These are phyloP conservation scores for Etheostoma spectabile DNA, from an alignment of 2,113 vertebrate species.

Conservation along the genomic window DNA sequence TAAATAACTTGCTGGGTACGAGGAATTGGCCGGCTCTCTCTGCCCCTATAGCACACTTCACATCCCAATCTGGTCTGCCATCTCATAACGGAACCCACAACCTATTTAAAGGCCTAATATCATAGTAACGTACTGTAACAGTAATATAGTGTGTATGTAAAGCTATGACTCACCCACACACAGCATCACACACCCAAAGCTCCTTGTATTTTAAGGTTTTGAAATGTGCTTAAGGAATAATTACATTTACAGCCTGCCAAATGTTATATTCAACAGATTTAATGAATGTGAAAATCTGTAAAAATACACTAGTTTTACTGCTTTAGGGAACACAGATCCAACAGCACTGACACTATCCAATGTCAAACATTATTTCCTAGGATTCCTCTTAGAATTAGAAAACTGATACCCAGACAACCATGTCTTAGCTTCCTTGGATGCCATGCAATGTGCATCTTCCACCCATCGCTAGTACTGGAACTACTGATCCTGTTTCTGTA, in stretches of 20 bases:
- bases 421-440: conserved; percentile 23
- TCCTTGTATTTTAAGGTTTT: neutral
- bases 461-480: neutral
- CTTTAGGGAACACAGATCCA: conserved; percentile 11
- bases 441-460: conserved; percentile 4
- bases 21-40: conserved; percentile 28
- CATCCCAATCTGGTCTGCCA: conserved; percentile 55
- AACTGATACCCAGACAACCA: conserved; percentile 29
- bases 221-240: neutral
- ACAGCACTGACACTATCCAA: conserved; percentile 1
- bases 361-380: conserved; percentile 29
- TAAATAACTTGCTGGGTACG: conserved; percentile 71
- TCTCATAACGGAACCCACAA: conserved; percentile 58
- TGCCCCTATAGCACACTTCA: conserved; percentile 55
- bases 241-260: neutral
- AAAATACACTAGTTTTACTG: neutral
- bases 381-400: conserved; percentile 23
- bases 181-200: neutral
- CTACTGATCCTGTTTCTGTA: conserved; percentile 27
- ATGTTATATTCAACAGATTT: neutral
- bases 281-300: too few relatives aligned
- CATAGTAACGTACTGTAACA: conserved; percentile 36
- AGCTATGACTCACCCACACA: neutral
- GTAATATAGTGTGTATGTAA: neutral
- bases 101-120: conserved; percentile 63